Evolutionary conservation across 2,797 vertebrate genomes (phyloP), one percentile per base, ranked within the genome.

Genomic region (Muscicapa comitata): DNA sequence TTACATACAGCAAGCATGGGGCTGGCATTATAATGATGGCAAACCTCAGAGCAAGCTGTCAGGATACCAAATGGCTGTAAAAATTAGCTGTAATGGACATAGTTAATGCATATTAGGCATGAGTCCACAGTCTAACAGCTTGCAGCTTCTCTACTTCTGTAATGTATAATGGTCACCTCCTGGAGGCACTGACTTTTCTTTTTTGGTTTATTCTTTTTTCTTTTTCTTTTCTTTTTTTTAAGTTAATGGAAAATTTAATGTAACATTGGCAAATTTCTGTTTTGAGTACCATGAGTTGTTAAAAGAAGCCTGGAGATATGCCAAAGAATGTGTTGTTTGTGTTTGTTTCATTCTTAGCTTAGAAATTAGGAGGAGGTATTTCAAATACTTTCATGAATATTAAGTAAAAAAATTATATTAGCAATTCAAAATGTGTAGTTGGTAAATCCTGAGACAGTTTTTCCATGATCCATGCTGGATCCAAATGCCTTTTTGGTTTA

Each of bases 11-110:
- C 84, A 78, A 21, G 93, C 75, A 45, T 89, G 77, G 77, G 80
- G 65, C 85, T 93, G 59, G 81, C 90, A 47, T 92, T 10, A 10
- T 92, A 94, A 88, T 81, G 80, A 93, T 91, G 73, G 90, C 57
- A 90, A 84, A 94, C 81, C 59, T 75, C 65, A 33, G 66, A 43
- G 55, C 54, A 48, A 80, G 40, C 51, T 84, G 66, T 35, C 47
- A 50, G 70, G 48, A 33, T 77, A 72, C 33, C 35, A 88, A 92
- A 88, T 54, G 73, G n/a, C 62, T 81, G n/a, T 84, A 73, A 86
- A 88, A 84, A 78, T 58, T 42, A 53, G 29, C 58, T 81, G 73
- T 90, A 85, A 62, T 86, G 42, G 72, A 58, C 43, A 26, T 47
- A 55, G 38, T 67, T 77, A 90, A 70, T 88, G 90, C 61, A 48